These are phyloP conservation scores for Cepaea hortensis DNA, from an alignment of 2,888 invertebrate species.

Conservation along the genomic window DNA sequence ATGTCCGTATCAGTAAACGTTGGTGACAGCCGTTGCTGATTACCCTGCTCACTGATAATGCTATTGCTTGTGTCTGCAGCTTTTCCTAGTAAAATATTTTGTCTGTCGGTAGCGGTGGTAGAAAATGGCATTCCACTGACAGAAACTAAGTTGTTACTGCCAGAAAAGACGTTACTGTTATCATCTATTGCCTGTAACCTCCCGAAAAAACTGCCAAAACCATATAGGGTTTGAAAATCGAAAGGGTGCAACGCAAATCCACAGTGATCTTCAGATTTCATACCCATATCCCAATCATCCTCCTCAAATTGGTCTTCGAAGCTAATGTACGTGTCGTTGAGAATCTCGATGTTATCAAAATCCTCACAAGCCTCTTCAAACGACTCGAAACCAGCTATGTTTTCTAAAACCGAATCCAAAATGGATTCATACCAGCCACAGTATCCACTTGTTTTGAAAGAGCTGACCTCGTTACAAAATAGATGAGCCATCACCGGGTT, in stretches of 20 bases:
- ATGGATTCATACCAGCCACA: slow-evolving; percentile 40
- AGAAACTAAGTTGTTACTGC: not conserved
- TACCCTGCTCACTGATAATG: not conserved
- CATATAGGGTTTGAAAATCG: not conserved
- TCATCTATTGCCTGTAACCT: slow-evolving; percentile 11
- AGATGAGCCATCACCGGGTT: slow-evolving; percentile 3
- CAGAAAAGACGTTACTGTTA: slow-evolving; percentile 14
- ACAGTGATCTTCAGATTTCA: slow-evolving; percentile 13
- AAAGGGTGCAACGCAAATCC: slow-evolving; percentile 9
- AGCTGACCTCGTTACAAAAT: slow-evolving; percentile 17
- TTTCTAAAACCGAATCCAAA: slow-evolving; percentile 40
- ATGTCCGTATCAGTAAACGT: not conserved
- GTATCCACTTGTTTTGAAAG: not conserved
- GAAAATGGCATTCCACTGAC: not conserved
- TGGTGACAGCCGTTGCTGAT: not conserved
- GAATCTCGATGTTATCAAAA: slow-evolving; percentile 4
- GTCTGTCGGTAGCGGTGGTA: not conserved
- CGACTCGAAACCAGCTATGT: slow-evolving; percentile 23
- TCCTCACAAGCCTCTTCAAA: slow-evolving; percentile 23
- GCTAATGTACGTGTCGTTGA: slow-evolving; percentile 27
- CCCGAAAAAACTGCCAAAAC: not conserved
- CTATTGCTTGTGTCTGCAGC: not conserved
- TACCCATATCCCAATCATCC: slow-evolving; percentile 43
- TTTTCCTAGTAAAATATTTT: no score
- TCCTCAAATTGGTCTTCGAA: slow-evolving; percentile 40